Evolutionary conservation across 30 jellyfish, hydroid and myxozoan genomes (phyloP).

Genomic region (Rhopilema esculentum): DNA sequence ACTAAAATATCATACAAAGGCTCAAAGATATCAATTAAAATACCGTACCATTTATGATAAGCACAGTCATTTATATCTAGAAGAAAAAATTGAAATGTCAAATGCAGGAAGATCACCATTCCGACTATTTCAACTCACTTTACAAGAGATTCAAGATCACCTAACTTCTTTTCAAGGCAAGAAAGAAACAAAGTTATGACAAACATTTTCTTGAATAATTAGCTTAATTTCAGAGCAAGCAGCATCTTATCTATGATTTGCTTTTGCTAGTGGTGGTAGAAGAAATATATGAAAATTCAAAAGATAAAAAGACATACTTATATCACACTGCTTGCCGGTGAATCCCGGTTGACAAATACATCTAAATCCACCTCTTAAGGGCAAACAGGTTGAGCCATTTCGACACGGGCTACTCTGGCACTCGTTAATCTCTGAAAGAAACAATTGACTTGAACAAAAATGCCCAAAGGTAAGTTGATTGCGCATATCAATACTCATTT

Average conservation of each 20-base stretch:
- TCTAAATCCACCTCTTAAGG: constrained; percentile 38
- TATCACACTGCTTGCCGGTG: constrained; percentile 32
- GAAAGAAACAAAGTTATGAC: too few species aligned
- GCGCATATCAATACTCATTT: too few species aligned
- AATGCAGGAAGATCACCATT: too few species aligned
- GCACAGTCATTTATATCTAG: constrained; percentile 43
- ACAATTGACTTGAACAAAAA: too few species aligned
- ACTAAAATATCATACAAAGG: too few species aligned
- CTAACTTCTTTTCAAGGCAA: too few species aligned
- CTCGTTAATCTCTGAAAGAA: constrained; percentile 43
- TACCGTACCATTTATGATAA: constrained; percentile 38
- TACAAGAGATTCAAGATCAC: too few species aligned
- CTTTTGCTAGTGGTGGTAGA: not conserved
- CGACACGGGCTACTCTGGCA: constrained; percentile 58
- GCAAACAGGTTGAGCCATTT: constrained; percentile 50
- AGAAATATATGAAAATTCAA: not conserved
- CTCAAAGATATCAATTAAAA: too few species aligned
- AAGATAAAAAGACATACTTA: constrained; percentile 9
- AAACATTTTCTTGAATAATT: too few species aligned
- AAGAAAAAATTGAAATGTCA: not conserved
- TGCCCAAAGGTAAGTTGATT: too few species aligned
- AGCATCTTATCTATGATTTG: not conserved
- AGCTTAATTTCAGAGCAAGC: too few species aligned
- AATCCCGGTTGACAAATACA: constrained; percentile 68
- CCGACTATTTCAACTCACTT: too few species aligned